Conservation (phyloP, 2,888 invertebrate genomes). For the Xylota sylvarum region DNA sequence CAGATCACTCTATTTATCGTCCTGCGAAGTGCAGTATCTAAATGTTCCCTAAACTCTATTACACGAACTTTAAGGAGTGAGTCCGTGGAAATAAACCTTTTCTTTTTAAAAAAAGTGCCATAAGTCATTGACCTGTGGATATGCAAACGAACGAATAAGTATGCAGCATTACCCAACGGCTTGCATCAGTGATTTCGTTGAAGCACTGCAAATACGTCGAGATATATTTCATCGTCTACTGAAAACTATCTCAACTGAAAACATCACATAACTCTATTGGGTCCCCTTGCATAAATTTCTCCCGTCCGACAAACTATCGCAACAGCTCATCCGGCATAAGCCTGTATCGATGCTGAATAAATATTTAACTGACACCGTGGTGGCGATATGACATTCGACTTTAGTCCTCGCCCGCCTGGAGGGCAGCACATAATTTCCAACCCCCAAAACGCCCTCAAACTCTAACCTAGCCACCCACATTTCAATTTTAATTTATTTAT, state of each 20-base stretch:
- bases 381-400: conserved; percentile 32
- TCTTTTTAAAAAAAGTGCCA: background rate
- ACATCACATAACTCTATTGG: background rate
- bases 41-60: too few species aligned
- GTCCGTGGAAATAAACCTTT: too few species aligned
- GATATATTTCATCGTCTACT: too few species aligned
- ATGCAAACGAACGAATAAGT: too few species aligned
- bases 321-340: background rate
- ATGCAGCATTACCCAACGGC: too few species aligned
- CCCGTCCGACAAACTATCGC: background rate
- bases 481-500: conserved; percentile 74
- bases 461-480: conserved; percentile 20
- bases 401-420: background rate
- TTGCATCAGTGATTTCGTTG: too few species aligned
- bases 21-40: too few species aligned
- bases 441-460: background rate
- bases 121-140: background rate
- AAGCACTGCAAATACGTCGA: background rate
- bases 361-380: conserved; percentile 53
- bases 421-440: background rate
- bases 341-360: conserved; percentile 26
- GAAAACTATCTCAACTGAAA: background rate
- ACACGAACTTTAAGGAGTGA: too few species aligned
- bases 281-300: background rate
- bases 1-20: too few species aligned